Percentiles rank a stretch among this genome's conserved stretches.
phyloP scores from a whole-genome alignment of 2,797 vertebrate species.

The Cuculus canorus region DNA sequence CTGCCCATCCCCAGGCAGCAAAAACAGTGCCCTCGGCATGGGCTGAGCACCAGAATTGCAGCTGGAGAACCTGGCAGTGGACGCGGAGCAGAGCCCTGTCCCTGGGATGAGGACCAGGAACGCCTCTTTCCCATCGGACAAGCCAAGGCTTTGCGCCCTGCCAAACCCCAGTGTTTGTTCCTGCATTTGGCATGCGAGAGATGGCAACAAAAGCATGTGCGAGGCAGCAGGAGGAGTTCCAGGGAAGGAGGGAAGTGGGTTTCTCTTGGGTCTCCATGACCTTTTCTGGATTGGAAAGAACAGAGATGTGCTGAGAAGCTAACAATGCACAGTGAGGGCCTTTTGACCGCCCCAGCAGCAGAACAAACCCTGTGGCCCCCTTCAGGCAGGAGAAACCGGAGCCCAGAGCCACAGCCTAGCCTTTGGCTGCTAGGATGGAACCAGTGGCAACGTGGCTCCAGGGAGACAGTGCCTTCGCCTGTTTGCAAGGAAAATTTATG shows the following conservation, averaged over 20 bases:
- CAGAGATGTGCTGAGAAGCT: background rate
- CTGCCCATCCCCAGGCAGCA: background rate
- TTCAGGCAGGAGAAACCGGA: background rate
- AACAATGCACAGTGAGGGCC: background rate
- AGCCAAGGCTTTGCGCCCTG: conserved; percentile 37
- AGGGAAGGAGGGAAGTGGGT: conserved; percentile 45
- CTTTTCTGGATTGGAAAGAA: conserved; percentile 50
- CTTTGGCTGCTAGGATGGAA: background rate
- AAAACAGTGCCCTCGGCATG: background rate
- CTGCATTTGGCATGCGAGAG: conserved; percentile 18
- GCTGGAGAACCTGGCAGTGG: conserved; percentile 37
- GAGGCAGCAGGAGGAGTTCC: conserved; percentile 33
- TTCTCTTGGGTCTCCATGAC: conserved; percentile 47
- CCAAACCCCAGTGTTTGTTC: conserved; percentile 61
- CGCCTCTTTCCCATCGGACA: conserved; percentile 20
- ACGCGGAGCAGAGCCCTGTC: background rate
- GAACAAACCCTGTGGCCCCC: background rate
- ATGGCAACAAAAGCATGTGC: conserved; percentile 33
- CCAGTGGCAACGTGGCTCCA: background rate
- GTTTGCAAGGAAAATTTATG: conserved; percentile 1
- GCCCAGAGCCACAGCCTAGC: background rate
- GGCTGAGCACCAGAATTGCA: background rate
- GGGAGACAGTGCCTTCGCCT: background rate
- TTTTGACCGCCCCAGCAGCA: conserved; percentile 6
- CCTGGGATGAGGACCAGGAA: conserved; percentile 28